Conservation (phyloP, 2,113 vertebrate genomes). For the Hypomesus transpacificus region DNA sequence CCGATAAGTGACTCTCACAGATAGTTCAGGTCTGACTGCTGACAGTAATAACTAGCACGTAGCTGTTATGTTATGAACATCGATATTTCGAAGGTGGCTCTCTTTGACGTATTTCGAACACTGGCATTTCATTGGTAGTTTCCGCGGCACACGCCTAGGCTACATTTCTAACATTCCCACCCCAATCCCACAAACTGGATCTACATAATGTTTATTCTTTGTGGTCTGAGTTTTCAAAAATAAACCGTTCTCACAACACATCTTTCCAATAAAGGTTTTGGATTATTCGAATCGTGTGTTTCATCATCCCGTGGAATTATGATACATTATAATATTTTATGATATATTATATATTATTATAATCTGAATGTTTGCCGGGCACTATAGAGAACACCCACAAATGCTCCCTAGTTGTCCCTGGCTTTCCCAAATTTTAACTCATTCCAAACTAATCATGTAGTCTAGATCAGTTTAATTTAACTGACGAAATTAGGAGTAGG, state of each 20-base stretch:
- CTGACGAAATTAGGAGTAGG: no score
- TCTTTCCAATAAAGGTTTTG: no score
- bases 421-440: no score
- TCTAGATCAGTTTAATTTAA: no score
- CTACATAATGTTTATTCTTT: not conserved
- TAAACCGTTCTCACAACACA: not conserved
- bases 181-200: not conserved
- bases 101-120: constrained; percentile 27
- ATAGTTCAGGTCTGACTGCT: not conserved
- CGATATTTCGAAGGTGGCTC: constrained; percentile 21
- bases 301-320: no score
- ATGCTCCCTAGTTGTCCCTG: no score
- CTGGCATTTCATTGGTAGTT: constrained; percentile 14
- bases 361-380: no score
- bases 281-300: no score
- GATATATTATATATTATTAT: no score
- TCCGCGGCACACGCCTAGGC: not conserved
- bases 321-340: no score
- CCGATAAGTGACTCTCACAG: not conserved
- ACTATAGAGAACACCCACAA: no score
- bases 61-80: not conserved
- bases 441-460: no score
- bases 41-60: not conserved
- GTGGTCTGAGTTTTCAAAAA: not conserved
- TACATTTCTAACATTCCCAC: not conserved